phyloP scores from a whole-genome alignment of 2,113 vertebrate genomes.

The Catharus bicknelli region DNA sequence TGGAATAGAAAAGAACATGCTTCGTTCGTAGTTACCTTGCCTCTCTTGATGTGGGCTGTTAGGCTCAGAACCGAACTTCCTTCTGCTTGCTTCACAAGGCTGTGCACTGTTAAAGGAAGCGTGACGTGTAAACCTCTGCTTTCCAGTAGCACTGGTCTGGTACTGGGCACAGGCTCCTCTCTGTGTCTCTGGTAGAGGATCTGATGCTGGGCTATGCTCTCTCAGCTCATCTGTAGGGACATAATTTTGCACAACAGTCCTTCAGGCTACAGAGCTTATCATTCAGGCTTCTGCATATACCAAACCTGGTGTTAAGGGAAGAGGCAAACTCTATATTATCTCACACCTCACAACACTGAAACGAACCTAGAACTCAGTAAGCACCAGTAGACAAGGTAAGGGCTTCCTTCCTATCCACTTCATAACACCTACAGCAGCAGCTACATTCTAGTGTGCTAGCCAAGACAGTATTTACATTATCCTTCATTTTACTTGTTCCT shows the following conservation, averaged over 20 bases:
- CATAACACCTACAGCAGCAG: background rate
- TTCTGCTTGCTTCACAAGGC: slow-evolving; percentile 57
- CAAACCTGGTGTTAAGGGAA: background rate
- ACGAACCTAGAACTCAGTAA: background rate
- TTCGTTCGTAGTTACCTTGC: slow-evolving; percentile 65
- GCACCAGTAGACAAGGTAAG: background rate
- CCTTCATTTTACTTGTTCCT: background rate
- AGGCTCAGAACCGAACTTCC: slow-evolving; percentile 83
- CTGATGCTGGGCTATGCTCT: slow-evolving; percentile 49
- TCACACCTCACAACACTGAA: background rate
- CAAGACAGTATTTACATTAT: background rate
- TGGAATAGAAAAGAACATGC: background rate
- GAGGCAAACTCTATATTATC: background rate
- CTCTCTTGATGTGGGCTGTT: slow-evolving; percentile 76
- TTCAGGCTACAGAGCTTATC: background rate
- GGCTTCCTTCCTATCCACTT: background rate
- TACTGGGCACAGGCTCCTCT: slow-evolving; percentile 11
- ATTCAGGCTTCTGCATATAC: background rate
- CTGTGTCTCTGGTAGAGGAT: slow-evolving; percentile 54
- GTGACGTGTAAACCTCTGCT: slow-evolving; percentile 74
- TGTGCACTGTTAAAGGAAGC: slow-evolving; percentile 76
- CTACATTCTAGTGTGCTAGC: background rate
- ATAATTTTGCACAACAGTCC: background rate
- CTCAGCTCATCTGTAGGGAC: slow-evolving; percentile 61
- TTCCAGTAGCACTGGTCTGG: slow-evolving; percentile 25